Evolutionary conservation across 2,888 invertebrate genomes (phyloP).

Genomic region (Dascillus cervinus): DNA sequence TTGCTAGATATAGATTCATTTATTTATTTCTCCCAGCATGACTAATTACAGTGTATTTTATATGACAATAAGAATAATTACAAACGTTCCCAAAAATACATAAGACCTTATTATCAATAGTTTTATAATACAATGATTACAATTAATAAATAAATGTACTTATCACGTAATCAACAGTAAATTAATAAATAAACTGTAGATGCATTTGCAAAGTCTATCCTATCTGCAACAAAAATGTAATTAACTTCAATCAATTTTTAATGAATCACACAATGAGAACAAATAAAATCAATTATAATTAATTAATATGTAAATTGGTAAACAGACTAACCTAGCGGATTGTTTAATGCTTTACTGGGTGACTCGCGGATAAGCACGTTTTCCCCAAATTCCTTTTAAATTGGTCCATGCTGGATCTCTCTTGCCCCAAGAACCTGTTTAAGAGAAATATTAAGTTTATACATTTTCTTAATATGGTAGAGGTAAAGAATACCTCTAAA

Average conservation of each 20-base stretch:
- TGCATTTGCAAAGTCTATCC: slow-evolving; percentile 15
- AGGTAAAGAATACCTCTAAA: slow-evolving; percentile 42
- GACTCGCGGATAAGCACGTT: slow-evolving; percentile 44
- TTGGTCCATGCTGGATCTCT: slow-evolving; percentile 74
- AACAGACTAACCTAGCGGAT: background rate
- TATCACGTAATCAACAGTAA: slow-evolving; percentile 21
- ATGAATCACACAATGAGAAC: background rate
- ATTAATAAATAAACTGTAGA: slow-evolving; percentile 12
- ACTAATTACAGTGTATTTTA: slow-evolving; percentile 24
- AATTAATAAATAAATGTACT: slow-evolving; percentile 14
- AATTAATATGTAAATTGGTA: too few relatives aligned
- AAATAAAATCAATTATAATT: too few relatives aligned
- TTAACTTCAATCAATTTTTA: background rate
- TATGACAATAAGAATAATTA: slow-evolving; percentile 27
- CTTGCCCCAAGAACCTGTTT: slow-evolving; percentile 65
- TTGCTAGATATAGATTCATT: slow-evolving; percentile 19
- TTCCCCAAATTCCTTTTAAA: slow-evolving; percentile 73
- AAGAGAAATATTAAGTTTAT: slow-evolving; percentile 5
- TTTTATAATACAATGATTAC: slow-evolving; percentile 25
- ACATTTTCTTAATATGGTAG: background rate
- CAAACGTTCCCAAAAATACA: slow-evolving; percentile 35
- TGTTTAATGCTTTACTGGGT: slow-evolving; percentile 19
- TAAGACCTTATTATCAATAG: slow-evolving; percentile 26
- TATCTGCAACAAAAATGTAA: slow-evolving; percentile 12
- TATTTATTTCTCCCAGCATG: slow-evolving; percentile 21